Conservation (phyloP, 2,797 vertebrate species). For the Harpagifer antarcticus region DNA sequence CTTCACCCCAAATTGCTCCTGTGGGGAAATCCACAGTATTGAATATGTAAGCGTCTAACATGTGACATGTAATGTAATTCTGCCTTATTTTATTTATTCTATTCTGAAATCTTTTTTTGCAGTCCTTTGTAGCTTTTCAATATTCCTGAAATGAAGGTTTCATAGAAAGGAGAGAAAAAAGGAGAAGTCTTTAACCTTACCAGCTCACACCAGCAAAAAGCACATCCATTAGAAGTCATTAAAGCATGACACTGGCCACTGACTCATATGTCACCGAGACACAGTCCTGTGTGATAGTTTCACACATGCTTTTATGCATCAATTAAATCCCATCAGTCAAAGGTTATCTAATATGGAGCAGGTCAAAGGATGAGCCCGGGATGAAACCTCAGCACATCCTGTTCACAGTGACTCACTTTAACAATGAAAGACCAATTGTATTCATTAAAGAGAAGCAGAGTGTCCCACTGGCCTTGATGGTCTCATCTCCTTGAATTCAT, state of each 20-base stretch:
- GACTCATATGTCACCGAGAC: conserved; percentile 46
- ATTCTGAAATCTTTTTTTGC: not conserved
- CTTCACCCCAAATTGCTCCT: too few species aligned
- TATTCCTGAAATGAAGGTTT: conserved; percentile 2
- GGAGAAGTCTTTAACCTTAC: conserved; percentile 10
- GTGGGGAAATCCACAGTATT: too few species aligned
- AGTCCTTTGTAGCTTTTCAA: not conserved
- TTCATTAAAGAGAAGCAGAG: conserved; percentile 56
- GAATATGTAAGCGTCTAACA: too few species aligned
- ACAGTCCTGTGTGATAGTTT: conserved; percentile 48
- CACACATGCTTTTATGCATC: conserved; percentile 52
- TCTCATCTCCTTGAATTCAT: conserved; percentile 50
- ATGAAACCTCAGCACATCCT: conserved; percentile 58
- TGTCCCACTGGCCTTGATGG: conserved; percentile 45
- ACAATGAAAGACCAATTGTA: conserved; percentile 57
- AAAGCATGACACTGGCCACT: conserved; percentile 32
- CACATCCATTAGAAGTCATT: conserved; percentile 47
- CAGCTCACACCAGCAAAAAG: conserved; percentile 38
- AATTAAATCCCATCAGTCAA: conserved; percentile 58
- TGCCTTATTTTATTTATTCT: not conserved
- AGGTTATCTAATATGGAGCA: conserved; percentile 49
- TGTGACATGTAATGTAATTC: too few species aligned
- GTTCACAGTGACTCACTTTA: conserved; percentile 58
- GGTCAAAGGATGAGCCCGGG: conserved; percentile 58
- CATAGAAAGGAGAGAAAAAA: not conserved